Base-by-base conservation (phyloP, 2,113 vertebrate species). In the Oryzias curvinotus region DNA sequence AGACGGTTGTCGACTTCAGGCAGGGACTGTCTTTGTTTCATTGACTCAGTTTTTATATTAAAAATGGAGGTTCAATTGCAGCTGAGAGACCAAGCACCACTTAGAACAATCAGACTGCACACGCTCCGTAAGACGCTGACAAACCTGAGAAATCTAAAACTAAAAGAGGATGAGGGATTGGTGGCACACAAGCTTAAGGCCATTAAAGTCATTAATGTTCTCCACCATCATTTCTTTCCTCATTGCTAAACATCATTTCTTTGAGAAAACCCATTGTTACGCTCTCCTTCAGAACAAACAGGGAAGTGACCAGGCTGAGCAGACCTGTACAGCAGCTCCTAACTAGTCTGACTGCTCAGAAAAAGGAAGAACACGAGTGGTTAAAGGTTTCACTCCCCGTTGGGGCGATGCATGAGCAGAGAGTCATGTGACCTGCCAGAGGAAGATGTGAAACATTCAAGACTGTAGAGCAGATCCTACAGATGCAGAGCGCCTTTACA, bases 321-420 rank as follows among this genome's bases (percentile, higher is more conserved):
- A 86, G 65, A 84, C 67, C 71, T 54, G n/a, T 74, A 57, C 74
- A 68, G 65, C 60, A 68, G 52, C 53, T 30, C 46, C 50, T 58
- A 53, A 83, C 62, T 52, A 71, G 56, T 47, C 48, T 69, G 78
- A 62, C 50, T 61, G 68, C 74, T 78, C 47, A 84, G 76, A 88
- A 86, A 75, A 77, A 65, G 78, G 86, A 90, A 88, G 83, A 55
- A 16, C 16, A 48, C 25, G 49, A 5, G 61, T 62, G 73, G 73
- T 57, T 72, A 44, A 60, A 78, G 67, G 59, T 83, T 79, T 71
- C 52, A 72, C 65, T 26, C 18, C 7, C 36, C 21, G 55, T 12
- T 45, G 51, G 26, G 57, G 62, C 26, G 36, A 42, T 43, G 62
- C 3, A 58, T 46, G 67, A 36, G 28, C 42, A 57, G 66, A 57